phyloP scores from a whole-genome alignment of 2,888 invertebrate species.

The Melipona beecheii region DNA sequence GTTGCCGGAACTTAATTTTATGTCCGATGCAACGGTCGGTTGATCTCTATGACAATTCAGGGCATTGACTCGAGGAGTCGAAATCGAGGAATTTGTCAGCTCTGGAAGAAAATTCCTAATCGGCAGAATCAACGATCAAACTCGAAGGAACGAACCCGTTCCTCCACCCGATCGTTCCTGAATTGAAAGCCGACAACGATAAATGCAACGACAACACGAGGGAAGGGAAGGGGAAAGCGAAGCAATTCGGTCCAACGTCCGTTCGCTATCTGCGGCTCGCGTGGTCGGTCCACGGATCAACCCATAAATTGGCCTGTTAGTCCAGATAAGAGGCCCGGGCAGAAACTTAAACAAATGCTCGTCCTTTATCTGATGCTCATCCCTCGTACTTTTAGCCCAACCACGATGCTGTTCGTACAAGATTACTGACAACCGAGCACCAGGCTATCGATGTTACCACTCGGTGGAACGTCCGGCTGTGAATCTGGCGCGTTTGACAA shows the following conservation, averaged over 20 bases:
- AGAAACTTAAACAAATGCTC: slow-evolving; percentile 53
- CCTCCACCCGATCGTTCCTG: neutral
- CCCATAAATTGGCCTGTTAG: slow-evolving; percentile 59
- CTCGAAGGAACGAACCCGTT: neutral
- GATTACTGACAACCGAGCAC: slow-evolving; percentile 34
- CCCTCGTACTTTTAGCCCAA: slow-evolving; percentile 5
- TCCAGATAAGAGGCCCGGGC: slow-evolving; percentile 44
- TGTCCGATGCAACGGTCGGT: too few relatives aligned
- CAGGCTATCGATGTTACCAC: slow-evolving; percentile 30
- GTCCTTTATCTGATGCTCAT: slow-evolving; percentile 53
- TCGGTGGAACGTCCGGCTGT: slow-evolving; percentile 15
- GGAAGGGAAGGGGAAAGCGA: neutral
- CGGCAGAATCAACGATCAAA: neutral
- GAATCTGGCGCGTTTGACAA: slow-evolving; percentile 49
- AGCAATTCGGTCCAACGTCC: slow-evolving; percentile 32
- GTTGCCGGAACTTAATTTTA: too few relatives aligned
- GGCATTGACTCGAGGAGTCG: too few relatives aligned
- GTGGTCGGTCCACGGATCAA: slow-evolving; percentile 18
- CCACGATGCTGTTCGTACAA: slow-evolving; percentile 16
- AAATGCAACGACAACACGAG: too few relatives aligned
- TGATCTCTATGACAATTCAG: too few relatives aligned
- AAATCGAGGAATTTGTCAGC: neutral
- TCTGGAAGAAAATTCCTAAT: neutral
- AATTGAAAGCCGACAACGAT: too few relatives aligned
- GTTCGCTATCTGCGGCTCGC: slow-evolving; percentile 23